These are phyloP conservation scores for Sisyra terminalis DNA, from an alignment of 2,888 invertebrate species.

Conservation along the genomic window DNA sequence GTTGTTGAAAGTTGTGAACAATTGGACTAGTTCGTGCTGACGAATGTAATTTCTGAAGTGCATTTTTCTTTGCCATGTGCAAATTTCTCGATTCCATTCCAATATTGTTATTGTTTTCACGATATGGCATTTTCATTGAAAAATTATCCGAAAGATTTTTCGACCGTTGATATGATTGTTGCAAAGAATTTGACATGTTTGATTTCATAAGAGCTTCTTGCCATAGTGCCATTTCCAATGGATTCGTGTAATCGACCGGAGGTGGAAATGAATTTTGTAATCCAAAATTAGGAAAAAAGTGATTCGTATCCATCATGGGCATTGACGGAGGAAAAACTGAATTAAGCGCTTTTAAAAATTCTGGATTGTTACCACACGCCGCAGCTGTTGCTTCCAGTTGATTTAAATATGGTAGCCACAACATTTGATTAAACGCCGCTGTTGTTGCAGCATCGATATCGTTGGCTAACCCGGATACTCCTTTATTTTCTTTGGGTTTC, in stretches of 20 bases:
- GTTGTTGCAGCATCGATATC: conserved; percentile 54
- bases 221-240: conserved; percentile 47
- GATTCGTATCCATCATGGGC: conserved; percentile 30
- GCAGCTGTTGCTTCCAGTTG: conserved; percentile 39
- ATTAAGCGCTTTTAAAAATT: conserved; percentile 39
- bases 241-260: conserved; percentile 33
- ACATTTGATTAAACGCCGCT: conserved; percentile 53
- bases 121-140: conserved; percentile 9
- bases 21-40: conserved; percentile 35
- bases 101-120: conserved; percentile 8
- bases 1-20: conserved; percentile 23
- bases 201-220: conserved; percentile 48
- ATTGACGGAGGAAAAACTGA: conserved; percentile 23
- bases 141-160: conserved; percentile 18
- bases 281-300: conserved; percentile 26
- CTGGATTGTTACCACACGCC: conserved; percentile 32
- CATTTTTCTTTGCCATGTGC: conserved; percentile 12
- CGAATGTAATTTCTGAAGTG: conserved; percentile 23
- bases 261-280: conserved; percentile 18
- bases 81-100: conserved; percentile 19
- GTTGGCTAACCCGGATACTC: conserved; percentile 29
- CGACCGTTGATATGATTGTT: conserved; percentile 17
- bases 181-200: conserved; percentile 18
- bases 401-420: conserved; percentile 54
- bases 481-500: conserved; percentile 7